Base-by-base conservation (phyloP, 2,888 invertebrate genomes). In the Oxyscelio sp. region DNA sequence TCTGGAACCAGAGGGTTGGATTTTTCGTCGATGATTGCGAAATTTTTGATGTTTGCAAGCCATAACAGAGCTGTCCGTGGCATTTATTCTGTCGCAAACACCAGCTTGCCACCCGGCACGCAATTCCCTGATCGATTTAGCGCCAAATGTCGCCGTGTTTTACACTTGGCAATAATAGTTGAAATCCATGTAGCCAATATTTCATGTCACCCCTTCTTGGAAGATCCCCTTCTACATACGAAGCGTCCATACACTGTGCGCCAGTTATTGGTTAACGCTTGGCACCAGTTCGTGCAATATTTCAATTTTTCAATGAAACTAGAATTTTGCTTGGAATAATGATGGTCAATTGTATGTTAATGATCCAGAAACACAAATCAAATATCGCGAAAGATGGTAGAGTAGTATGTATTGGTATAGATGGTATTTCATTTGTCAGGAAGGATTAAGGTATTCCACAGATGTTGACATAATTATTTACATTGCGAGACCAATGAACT, bases 101-200 rank as follows among this genome's bases (percentile, higher is more conserved):
- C 81, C 83, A 74, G 80, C 68, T 73, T 70, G 74, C 85, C 87
- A 85, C 83, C 87, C 90, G 86, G 87, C 61, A 83, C 86, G 73
- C 82, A 87, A 81, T 82, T 80, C 84, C 85, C 85, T 92, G 93
- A 94, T 94, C 94, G 93, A 93, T 93, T 93, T 93, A 92, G 90
- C 92, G 91, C 94, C 94, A 94, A 94, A 94, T 94, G 94, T 93
- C 92, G 91, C 93, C 94, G 91, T 94, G 94, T 93, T 94, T 94
- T 94, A 94, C 94, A 94, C 93, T 91, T 90, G 91, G 91, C 91
- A 94, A 94, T 94, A 94, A 94, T 94, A 94, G 94, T 94, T 91
- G 93, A 92, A 94, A 94, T 94, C 92, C 93, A 93, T 93, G 93
- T 93, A 93, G 93, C 90, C 92, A 92, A 94, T 94, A 94, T 93